Base-by-base conservation (phyloP, 2,888 invertebrate genomes). In the Protonemura montana region DNA sequence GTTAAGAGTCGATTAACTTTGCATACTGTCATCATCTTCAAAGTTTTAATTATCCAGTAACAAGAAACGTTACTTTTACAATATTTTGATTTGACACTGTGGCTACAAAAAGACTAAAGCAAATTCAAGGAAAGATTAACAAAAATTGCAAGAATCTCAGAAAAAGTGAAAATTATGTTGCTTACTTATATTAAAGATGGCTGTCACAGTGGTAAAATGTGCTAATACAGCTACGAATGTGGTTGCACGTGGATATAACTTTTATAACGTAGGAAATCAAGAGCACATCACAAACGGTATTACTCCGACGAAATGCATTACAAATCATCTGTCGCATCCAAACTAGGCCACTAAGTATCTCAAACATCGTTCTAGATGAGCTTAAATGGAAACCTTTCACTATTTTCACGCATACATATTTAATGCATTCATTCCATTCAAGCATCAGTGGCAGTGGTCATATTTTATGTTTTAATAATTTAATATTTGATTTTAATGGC, bases 381-480 rank as follows among this genome's bases (percentile, higher is more conserved):
- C 59, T 59, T 59, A 59, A 59, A 16, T 59, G 59, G 21, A 59
- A 59, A 59, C 59, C 59, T 59, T 59, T 21, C 59, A 59, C 59
- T 59, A 59, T 59, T 59, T 59, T 59, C 59, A n/a, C n/a, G n/a
- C n/a, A 7, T 59, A 59, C 59, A 59, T 59, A 59, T 59, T 59
- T 21, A 16, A 21, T 21, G 21, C 59, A 21, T 59, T 59, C 59
- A 59, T 13, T 59, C 59, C 13, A 16, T 59, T 59, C 59, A 59
- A 59, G 59, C 21, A 59, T 59, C 59, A 59, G 59, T 59, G 59
- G 59, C 59, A 59, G 59, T 59, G 59, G 59, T 59, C 59, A 59
- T 59, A 59, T 59, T 59, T 7, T 59, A 59, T 35, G 35, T 35
- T 6, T 35, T 6, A 35, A n/a, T 41, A 41, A 41, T 41, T 41